Base-by-base conservation (phyloP, 2,113 vertebrate genomes). In the Danionella cerebrum region DNA sequence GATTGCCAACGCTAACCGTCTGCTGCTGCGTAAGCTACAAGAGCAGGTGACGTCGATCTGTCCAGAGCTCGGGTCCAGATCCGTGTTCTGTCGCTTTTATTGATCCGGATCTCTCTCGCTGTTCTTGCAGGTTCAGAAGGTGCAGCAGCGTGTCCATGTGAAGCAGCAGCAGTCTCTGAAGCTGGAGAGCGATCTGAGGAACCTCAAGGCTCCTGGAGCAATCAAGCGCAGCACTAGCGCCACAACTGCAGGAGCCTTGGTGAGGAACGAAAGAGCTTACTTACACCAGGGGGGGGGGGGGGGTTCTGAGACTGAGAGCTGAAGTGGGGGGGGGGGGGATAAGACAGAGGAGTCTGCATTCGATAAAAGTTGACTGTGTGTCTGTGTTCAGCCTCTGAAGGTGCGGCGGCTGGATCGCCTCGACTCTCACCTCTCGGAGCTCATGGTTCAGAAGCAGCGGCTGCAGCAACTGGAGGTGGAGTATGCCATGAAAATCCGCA, bases 401-500 rank as follows among this genome's bases (percentile, higher is more conserved):
- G 80, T 90, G 60, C 86, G 89, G 74, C 90, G 91, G 57, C 6
- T 90, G 67, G 93, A 92, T 4, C 73, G 29, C 6, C 79, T 84
- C 1, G 90, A 80, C 90, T 85, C 7, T 0, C 92, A 94, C 84
- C 94, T 93, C 50, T 89, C 91, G 1, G 93, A 97, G 76, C 82
- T 95, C 50, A 97, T 96, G 33, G 93, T 91, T 18, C 89, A 93
- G 85, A 98, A 98, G 81, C 89, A 90, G 77, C 84, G 92, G 0
- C 85, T 99, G 64, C 96, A 99, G 82, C 92, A 94, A 71, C 85
- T 99, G 3, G 93, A 99, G 73, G 90, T 93, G 0, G 94, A 98
- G 68, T 99, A 99, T 77, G 96, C 96, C n/a, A 78, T 94, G 1
- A 98, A 98, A 85, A 98, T 99, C 82, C 92, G 96, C 80, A 91